Conservation (phyloP, 2,797 vertebrate genomes). For the Falco biarmicus region DNA sequence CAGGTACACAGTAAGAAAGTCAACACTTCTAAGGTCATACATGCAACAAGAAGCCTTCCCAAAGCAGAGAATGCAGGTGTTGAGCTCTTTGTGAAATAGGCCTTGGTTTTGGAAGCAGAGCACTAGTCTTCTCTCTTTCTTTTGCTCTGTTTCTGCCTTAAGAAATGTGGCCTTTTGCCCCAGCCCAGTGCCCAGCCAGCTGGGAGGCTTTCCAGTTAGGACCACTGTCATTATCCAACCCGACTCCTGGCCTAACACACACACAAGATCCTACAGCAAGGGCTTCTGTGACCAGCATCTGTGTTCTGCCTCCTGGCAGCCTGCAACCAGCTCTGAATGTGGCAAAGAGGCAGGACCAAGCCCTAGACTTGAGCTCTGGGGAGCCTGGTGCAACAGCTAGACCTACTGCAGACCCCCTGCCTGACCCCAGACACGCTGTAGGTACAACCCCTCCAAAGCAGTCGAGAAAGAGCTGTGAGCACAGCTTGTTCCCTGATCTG, state of each 20-base stretch:
- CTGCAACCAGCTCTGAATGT: neutral
- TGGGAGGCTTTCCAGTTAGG: neutral
- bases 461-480: neutral
- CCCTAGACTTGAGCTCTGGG: neutral
- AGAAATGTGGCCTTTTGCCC: neutral
- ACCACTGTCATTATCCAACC: neutral
- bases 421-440: neutral
- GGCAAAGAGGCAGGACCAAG: neutral
- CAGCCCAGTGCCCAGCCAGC: neutral
- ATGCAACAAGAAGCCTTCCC: neutral
- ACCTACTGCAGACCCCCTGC: neutral
- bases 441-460: neutral
- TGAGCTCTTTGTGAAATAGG: neutral
- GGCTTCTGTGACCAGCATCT: neutral
- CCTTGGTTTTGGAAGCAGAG: neutral
- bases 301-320: neutral
- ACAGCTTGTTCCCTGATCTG: neutral
- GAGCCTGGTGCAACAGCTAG: neutral
- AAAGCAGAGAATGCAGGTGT: neutral
- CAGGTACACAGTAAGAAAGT: neutral
- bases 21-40: neutral
- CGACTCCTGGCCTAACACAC: neutral
- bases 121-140: neutral
- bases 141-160: neutral
- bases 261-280: neutral